A percentile compares a stretch with the other conserved stretches of the same genome.
Conservation (phyloP, 1,140 invertebrate species). For the Drosophila mayri region DNA sequence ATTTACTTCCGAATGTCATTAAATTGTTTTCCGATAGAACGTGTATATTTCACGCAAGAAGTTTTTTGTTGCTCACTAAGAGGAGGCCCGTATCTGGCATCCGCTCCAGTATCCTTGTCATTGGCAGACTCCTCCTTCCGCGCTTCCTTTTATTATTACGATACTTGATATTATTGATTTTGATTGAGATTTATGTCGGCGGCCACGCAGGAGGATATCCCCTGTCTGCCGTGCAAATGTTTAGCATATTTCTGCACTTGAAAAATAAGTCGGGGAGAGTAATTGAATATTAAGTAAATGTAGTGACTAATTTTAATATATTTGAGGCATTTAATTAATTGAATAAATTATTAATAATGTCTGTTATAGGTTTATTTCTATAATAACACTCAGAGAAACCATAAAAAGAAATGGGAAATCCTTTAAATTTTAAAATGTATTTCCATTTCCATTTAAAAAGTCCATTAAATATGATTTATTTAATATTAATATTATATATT, state of each 20-base stretch:
- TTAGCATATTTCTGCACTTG: constrained; percentile 62
- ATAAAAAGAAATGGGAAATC: neutral
- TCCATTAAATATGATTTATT: neutral
- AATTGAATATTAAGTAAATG: neutral
- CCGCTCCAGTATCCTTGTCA: constrained; percentile 26
- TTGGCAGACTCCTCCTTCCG: constrained; percentile 10
- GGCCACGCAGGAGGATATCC: constrained; percentile 2
- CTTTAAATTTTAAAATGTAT: neutral
- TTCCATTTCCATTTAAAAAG: neutral
- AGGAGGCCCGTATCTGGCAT: constrained; percentile 21
- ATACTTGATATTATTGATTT: constrained; percentile 83
- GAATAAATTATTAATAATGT: neutral
- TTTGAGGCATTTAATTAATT: too few relatives aligned
- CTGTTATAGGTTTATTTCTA: neutral
- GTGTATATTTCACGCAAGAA: constrained; percentile 82
- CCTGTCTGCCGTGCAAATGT: constrained; percentile 43
- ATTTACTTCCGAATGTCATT: constrained; percentile 85
- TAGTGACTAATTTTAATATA: neutral
- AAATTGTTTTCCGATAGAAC: constrained; percentile 85
- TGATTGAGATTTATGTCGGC: constrained; percentile 79
- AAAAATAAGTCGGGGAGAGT: constrained; percentile 11
- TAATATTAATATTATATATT: neutral
- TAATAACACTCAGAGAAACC: neutral
- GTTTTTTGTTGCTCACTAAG: constrained; percentile 54
- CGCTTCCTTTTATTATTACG: constrained; percentile 75